Evolutionary conservation across 2,797 vertebrate genomes (phyloP).

Genomic region (Melanitta fusca): DNA sequence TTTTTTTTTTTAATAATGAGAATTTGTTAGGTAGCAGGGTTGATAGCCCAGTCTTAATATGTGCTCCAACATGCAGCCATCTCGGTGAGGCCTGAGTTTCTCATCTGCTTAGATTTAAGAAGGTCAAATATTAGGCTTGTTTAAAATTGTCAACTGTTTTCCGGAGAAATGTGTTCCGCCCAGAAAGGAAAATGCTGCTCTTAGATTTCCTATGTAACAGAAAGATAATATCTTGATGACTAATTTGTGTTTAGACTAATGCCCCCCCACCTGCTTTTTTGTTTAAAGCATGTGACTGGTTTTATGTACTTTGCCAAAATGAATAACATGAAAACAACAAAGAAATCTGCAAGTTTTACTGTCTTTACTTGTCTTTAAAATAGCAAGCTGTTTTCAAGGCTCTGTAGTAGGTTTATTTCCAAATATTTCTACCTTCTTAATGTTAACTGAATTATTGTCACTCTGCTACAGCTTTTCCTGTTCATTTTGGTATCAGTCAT

Average conservation of each 20-base stretch:
- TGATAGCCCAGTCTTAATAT: neutral
- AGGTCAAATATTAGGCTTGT: neutral
- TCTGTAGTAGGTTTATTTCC: neutral
- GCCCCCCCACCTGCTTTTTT: rapidly evolving
- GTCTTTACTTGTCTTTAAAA: neutral
- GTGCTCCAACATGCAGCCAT: neutral
- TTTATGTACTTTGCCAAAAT: neutral
- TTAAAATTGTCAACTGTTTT: neutral
- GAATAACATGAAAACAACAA: neutral
- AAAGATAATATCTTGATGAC: neutral
- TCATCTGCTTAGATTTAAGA: neutral
- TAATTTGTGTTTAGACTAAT: neutral
- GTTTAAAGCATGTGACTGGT: neutral
- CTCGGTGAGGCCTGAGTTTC: neutral
- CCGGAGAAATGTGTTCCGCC: neutral
- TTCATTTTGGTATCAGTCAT: neutral
- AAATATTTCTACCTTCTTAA: neutral
- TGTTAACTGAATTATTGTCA: neutral
- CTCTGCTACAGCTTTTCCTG: neutral
- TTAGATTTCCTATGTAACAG: neutral
- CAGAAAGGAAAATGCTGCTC: neutral
- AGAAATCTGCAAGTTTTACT: neutral
- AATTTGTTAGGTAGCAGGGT: neutral
- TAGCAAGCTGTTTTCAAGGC: neutral
- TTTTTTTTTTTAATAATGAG: neutral